Base-by-base conservation (phyloP, 2,113 vertebrate genomes). In the Ranitomeya variabilis region DNA sequence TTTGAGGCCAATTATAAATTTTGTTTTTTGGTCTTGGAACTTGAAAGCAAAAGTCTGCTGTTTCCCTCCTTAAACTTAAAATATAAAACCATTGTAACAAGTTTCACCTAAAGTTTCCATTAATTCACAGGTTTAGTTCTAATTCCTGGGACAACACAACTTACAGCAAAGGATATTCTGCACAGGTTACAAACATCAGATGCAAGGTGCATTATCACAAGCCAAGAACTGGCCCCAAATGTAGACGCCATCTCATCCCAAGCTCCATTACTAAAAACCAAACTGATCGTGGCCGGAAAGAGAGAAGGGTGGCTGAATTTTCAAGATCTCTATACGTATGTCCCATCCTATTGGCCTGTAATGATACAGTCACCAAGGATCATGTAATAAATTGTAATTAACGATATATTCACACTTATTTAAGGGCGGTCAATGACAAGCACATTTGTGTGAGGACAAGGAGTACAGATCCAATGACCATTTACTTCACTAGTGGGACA, bases 401-500 rank as follows among this genome's bases (percentile, higher is more conserved):
- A 96, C 96, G 26, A 31, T 19, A 89, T 6, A 21, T 90, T 78
- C 87, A 87, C 76, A 77, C 1, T 89, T 10, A 91, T 91, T 90
- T 89, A 87, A 96, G 96, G 86, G 84, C 80, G 6, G 94, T 90
- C 79, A 89, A 93, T 73, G 93, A 94, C 76, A 91, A 93, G 18
- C 95, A 97, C 78, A 91, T 59, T 13, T 96, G 95, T 80, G 93
- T 93, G 86, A 83, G 90, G 89, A 96, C 95, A 0, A 95, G 91
- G 83, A 93, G 92, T 37, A 83, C 91, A 7, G 95, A 97, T 7
- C 91, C 93, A 2, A 95, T 96, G 95, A 92, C 94, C 59, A 96
- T 96, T 90, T 97, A 93, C 92, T 97, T 96, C 76, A 97, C 95
- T 88, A 97, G 96, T 45, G 95, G 96, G 60, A 96, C 94, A 19